Evolutionary conservation across 2,888 invertebrate species (phyloP).

Genomic region (Coleophora deauratella): DNA sequence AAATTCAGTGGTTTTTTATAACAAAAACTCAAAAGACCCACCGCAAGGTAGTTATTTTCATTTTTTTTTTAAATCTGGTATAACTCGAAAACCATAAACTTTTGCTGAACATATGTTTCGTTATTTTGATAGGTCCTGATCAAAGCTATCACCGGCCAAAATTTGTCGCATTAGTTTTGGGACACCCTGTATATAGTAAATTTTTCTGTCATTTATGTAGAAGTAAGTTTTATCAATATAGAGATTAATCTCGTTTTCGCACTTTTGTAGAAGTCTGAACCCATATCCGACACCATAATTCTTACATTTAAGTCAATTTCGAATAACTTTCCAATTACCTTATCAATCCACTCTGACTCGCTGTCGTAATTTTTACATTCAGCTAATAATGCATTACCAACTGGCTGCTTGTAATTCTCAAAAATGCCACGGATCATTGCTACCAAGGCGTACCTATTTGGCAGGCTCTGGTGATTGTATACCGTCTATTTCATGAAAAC

Average conservation of each 20-base stretch:
- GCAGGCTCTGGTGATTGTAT: slow-evolving; percentile 16
- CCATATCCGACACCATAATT: slow-evolving; percentile 18
- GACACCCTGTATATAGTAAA: slow-evolving; percentile 28
- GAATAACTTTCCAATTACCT: slow-evolving; percentile 17
- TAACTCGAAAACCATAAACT: too few relatives aligned
- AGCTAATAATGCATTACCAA: slow-evolving; percentile 19
- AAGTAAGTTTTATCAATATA: slow-evolving; percentile 19
- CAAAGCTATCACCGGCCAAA: too few relatives aligned
- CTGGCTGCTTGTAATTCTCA: slow-evolving; percentile 18
- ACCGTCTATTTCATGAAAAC: slow-evolving; percentile 23
- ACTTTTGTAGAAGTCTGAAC: slow-evolving; percentile 17
- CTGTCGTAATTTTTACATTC: slow-evolving; percentile 11
- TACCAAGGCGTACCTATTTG: slow-evolving; percentile 19
- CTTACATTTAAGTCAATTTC: slow-evolving; percentile 21
- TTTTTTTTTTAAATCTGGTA: too few relatives aligned
- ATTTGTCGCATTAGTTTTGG: too few relatives aligned
- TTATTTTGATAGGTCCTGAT: too few relatives aligned
- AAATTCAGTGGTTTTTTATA: too few relatives aligned
- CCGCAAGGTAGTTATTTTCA: too few relatives aligned
- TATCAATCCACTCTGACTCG: slow-evolving; percentile 20
- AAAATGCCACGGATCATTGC: slow-evolving; percentile 21
- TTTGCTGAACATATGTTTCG: too few relatives aligned
- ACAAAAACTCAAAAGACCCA: too few relatives aligned
- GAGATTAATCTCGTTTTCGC: slow-evolving; percentile 17
- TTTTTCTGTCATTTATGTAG: slow-evolving; percentile 20